These are phyloP conservation scores for Eupelmus urozonus DNA, from an alignment of 2,888 invertebrate species.

Conservation along the genomic window DNA sequence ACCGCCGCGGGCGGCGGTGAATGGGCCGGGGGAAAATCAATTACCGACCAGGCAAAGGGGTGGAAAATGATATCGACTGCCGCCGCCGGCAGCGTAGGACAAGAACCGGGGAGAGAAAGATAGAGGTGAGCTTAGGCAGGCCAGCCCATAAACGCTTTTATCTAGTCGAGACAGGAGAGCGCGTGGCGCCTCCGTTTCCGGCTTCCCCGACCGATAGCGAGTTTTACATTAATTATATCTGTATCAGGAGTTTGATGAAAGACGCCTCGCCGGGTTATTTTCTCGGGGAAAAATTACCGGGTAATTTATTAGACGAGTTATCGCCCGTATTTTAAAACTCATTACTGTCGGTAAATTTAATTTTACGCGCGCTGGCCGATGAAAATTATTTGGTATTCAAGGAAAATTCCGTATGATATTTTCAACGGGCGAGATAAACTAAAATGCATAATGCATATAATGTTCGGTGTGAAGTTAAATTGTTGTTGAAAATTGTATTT, in stretches of 20 bases:
- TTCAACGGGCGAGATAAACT: no score
- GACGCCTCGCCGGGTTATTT: not conserved
- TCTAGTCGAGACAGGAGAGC: slow-evolving; percentile 12
- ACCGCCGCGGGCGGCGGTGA: slow-evolving; percentile 49
- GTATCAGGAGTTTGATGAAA: not conserved
- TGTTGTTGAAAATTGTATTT: no score
- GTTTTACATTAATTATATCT: slow-evolving; percentile 16
- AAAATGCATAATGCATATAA: no score
- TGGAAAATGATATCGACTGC: slow-evolving; percentile 67
- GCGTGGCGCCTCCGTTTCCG: not conserved
- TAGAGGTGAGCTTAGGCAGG: not conserved
- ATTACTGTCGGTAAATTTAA: not conserved
- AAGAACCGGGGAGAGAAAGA: not conserved
- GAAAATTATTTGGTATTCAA: no score
- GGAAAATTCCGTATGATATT: no score
- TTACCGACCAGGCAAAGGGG: slow-evolving; percentile 62
- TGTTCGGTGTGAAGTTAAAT: no score
- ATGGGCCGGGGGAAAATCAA: slow-evolving; percentile 65
- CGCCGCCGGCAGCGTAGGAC: not conserved
- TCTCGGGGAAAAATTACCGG: no score
- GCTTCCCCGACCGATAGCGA: not conserved
- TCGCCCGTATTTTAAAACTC: no score
- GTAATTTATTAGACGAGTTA: no score
- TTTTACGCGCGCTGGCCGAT: no score
- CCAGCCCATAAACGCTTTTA: slow-evolving; percentile 28